Evolutionary conservation across 1,140 invertebrate genomes (phyloP), one percentile per base, ranked within the genome.

Genomic region (Muscidifurax raptorellus): DNA sequence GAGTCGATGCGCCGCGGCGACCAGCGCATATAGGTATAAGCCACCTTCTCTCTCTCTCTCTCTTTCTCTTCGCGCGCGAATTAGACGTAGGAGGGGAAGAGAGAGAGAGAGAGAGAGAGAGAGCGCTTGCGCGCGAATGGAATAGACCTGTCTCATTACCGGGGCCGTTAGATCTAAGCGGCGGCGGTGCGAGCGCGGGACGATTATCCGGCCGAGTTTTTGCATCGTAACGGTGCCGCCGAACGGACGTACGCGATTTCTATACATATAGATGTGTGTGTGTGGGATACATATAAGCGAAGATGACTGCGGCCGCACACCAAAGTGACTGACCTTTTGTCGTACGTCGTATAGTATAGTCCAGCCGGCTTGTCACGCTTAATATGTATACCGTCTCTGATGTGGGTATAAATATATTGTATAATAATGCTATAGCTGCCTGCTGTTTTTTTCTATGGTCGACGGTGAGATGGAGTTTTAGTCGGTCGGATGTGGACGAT

Each of bases 121-220:
- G 77, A 83, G 77, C 77, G 71, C 78, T n/a, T n/a, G n/a, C 44
- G 82, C 74, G 47, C 71, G 52, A 85, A 79, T 85, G 80, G 72
- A 85, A 82, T 82, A 83, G 81, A 83, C 74, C 74, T 83, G 74
- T 83, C 81, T 83, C 72, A 83, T 83, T 83, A 83, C n/a, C 10
- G 10, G 25, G 52, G 81, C 81, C 81, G 81, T 83, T 83, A 83
- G 47, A 75, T 66, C 67, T 52, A 47, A 75, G 47, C 82, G 30
- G n/a, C 32, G 1, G 75, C 30, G 22, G 76, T 25, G 40, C 18
- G 40, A 5, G 80, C 25, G 52, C 44, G 10, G 32, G 72, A 40
- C 52, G 82, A 83, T 71, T 83, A 78, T 83, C 82, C 75, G 66
- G 27, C 36, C 75, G 82, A 83, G 82, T 83, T 83, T 83, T 77